Conservation (phyloP, 2,797 vertebrate species). For the Echiichthys vipera region DNA sequence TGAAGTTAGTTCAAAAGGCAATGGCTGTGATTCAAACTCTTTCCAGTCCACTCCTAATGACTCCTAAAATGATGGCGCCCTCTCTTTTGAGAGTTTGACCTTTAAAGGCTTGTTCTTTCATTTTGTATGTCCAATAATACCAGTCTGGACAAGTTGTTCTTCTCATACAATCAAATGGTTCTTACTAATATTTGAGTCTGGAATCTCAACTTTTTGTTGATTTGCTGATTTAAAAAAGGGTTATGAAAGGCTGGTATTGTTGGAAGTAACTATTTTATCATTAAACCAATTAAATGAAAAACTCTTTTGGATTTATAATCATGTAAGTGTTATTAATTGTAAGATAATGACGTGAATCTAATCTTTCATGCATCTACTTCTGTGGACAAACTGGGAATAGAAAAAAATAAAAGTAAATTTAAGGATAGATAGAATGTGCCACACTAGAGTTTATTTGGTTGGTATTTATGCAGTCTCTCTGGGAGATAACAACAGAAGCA, state of each 20-base stretch:
- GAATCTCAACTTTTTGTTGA: slow-evolving; percentile 15
- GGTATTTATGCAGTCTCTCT: slow-evolving; percentile 44
- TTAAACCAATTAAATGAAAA: slow-evolving; percentile 26
- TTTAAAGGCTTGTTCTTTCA: slow-evolving; percentile 55
- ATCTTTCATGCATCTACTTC: slow-evolving; percentile 34
- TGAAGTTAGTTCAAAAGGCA: slow-evolving; percentile 76
- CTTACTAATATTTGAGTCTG: slow-evolving; percentile 5
- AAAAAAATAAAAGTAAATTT: slow-evolving; percentile 47
- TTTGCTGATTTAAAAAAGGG: not conserved
- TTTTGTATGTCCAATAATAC: slow-evolving; percentile 46
- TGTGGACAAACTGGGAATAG: slow-evolving; percentile 25
- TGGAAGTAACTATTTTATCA: slow-evolving; percentile 16
- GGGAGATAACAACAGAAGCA: slow-evolving; percentile 32
- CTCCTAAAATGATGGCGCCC: slow-evolving; percentile 50
- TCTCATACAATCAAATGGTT: slow-evolving; percentile 23
- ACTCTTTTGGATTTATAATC: slow-evolving; percentile 22
- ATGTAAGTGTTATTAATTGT: slow-evolving; percentile 27
- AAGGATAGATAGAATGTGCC: slow-evolving; percentile 39
- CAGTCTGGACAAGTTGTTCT: slow-evolving; percentile 29
- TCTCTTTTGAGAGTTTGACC: slow-evolving; percentile 58
- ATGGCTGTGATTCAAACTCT: slow-evolving; percentile 63
- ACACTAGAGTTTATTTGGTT: slow-evolving; percentile 30
- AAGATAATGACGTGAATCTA: slow-evolving; percentile 27
- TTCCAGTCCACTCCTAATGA: slow-evolving; percentile 61
- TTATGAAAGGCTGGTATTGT: not conserved